phyloP scores from a whole-genome alignment of 2,888 invertebrate genomes.

The Scotopteryx bipunctaria region DNA sequence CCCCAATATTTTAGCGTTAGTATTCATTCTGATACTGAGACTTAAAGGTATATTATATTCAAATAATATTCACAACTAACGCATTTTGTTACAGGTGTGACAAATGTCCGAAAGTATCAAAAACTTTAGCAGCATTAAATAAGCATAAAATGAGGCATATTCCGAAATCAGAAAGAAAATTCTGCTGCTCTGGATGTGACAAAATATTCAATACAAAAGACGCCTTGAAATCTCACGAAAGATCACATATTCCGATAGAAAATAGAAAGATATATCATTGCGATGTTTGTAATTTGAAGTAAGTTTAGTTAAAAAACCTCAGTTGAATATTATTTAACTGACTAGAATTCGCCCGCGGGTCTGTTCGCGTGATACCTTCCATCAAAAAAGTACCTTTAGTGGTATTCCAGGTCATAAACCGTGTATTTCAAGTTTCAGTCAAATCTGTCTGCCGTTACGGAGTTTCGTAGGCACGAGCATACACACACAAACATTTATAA shows the following conservation, averaged over 20 bases:
- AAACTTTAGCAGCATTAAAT: constrained; percentile 70
- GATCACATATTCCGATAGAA: constrained; percentile 80
- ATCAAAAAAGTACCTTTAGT: no score
- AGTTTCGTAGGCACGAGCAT: no score
- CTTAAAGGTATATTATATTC: neutral
- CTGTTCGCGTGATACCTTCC: no score
- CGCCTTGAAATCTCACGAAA: constrained; percentile 76
- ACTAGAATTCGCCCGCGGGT: no score
- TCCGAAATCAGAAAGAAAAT: constrained; percentile 79
- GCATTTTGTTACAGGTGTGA: constrained; percentile 67
- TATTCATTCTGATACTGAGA: constrained; percentile 24
- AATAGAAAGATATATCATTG: constrained; percentile 79
- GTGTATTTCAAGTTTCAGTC: no score
- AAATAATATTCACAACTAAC: no score
- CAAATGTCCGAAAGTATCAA: constrained; percentile 78
- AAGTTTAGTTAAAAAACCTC: constrained; percentile 50
- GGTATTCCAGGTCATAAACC: no score
- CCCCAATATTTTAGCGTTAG: constrained; percentile 75
- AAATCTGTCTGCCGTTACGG: no score
- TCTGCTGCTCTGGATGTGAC: constrained; percentile 72
- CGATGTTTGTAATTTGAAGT: constrained; percentile 78
- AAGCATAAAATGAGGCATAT: constrained; percentile 80
- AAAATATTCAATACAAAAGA: constrained; percentile 78
- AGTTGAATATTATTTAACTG: no score
- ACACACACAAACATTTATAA: no score